Evolutionary conservation across 2,797 vertebrate genomes (phyloP), one percentile per base, ranked within the genome.

Genomic region (Lophius americanus): DNA sequence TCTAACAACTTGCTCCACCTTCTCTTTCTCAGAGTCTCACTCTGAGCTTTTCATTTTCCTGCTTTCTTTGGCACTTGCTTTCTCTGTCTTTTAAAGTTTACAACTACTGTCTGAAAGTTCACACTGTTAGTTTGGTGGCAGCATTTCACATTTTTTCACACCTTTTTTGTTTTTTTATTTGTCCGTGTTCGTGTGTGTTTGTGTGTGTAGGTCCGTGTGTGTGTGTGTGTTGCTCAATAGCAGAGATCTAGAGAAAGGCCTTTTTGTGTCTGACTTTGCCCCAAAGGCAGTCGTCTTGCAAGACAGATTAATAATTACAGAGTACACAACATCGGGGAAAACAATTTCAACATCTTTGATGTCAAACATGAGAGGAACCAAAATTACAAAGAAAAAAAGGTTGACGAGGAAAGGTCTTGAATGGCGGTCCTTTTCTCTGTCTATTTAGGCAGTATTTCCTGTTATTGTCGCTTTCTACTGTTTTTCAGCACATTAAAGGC

Each of bases 291-390:
- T 88, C 78, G 75, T 82, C 85, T 92, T 91, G 89, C 80, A 81
- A 92, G 89, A 85, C 85, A 92, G 91, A 93, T 93, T 93, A 93
- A 94, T 93, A 94, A 93, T 93, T 92, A 93, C 91, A 93, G 91
- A 92, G 90, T 90, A 93, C 90, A 93, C 90, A 92, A 89, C 88
- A 91, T 91, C 53, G 86, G 88, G 91, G 84, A 90, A 92, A 92
- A 91, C 89, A 93, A 88, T 92, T 91, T 92, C 81, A 88, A 84
- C 79, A 92, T 92, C 90, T 93, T 93, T 94, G 92, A 94, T 93
- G 91, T 91, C 82, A 88, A 88, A 94, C 91, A 93, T 92, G 83
- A 93, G 91, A 93, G 91, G 91, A 88, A 92, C 90, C 89, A 89
- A 92, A 93, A 93, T 93, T 91, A 92, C 88, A 93, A 91, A 93